These are phyloP conservation scores for Lasioglossum marginatum DNA, from an alignment of 2,888 invertebrate species.

Conservation along the genomic window DNA sequence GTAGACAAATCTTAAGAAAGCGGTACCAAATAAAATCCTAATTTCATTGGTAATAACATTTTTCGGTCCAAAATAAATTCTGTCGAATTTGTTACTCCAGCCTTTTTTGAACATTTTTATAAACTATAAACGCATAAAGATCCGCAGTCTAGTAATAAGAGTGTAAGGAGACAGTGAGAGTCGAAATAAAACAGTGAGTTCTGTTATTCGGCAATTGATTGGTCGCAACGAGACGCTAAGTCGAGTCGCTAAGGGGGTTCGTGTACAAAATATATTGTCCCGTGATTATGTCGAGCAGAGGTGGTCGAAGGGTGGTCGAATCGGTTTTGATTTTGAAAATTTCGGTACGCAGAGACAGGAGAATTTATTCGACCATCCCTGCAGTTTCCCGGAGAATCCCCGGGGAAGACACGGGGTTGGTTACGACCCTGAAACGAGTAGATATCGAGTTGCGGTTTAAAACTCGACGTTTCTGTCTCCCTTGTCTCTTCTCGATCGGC, in stretches of 20 bases:
- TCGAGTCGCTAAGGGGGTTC: not conserved
- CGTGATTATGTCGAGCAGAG: not conserved
- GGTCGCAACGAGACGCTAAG: not conserved
- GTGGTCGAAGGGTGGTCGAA: not conserved
- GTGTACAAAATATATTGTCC: not conserved
- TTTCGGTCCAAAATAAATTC: too few relatives aligned
- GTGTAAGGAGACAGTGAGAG: too few relatives aligned
- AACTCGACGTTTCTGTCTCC: constrained; percentile 75
- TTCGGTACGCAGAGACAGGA: constrained; percentile 49
- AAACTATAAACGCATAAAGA: too few relatives aligned
- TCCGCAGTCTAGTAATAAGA: too few relatives aligned
- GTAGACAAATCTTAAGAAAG: too few relatives aligned
- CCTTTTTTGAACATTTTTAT: too few relatives aligned
- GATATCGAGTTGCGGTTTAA: constrained; percentile 84
- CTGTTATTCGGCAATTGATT: not conserved
- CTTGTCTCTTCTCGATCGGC: constrained; percentile 61
- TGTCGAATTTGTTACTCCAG: too few relatives aligned
- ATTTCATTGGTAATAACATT: too few relatives aligned
- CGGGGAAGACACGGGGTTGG: constrained; percentile 70
- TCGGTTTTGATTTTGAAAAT: constrained; percentile 66
- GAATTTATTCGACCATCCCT: constrained; percentile 62
- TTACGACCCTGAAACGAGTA: constrained; percentile 78
- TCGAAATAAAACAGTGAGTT: too few relatives aligned
- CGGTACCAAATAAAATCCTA: too few relatives aligned
- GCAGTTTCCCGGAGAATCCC: constrained; percentile 73